Percentiles rank a stretch among this genome's conserved stretches.
Conservation (phyloP, 2,113 vertebrate species). For the Asarcornis scutulata region DNA sequence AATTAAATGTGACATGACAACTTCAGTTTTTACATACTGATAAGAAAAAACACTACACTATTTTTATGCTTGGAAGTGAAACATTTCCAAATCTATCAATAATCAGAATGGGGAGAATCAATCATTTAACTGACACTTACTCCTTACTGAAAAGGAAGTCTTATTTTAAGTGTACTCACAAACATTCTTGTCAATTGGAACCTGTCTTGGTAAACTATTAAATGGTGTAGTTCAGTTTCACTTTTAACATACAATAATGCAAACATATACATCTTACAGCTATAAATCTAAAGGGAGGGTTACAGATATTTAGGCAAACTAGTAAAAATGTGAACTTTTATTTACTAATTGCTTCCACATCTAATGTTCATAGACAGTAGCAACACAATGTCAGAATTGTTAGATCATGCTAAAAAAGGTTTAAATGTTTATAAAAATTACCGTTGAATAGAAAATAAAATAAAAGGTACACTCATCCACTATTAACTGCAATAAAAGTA, state of each 20-base stretch:
- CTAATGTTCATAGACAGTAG: neutral
- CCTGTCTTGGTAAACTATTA: constrained; percentile 78
- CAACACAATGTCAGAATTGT: neutral
- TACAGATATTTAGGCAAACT: neutral
- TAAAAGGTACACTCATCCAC: neutral
- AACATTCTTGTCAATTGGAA: constrained; percentile 77
- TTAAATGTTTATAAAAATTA: neutral
- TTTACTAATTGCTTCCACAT: neutral
- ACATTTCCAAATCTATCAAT: constrained; percentile 75
- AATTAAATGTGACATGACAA: constrained; percentile 76
- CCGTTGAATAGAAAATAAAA: neutral
- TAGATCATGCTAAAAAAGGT: neutral
- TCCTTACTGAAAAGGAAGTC: constrained; percentile 60
- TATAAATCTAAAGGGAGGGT: neutral
- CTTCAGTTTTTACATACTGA: constrained; percentile 67
- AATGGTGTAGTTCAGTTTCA: constrained; percentile 65
- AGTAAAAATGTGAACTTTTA: neutral
- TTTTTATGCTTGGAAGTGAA: constrained; percentile 69
- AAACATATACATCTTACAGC: constrained; percentile 22
- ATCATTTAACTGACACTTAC: constrained; percentile 67
- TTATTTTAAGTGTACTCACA: constrained; percentile 70
- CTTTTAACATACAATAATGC: constrained; percentile 10
- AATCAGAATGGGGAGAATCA: constrained; percentile 78
- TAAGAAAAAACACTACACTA: constrained; percentile 69
- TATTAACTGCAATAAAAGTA: neutral